Base-by-base conservation (phyloP, 2,888 invertebrate species). In the Calameuta pallipes region DNA sequence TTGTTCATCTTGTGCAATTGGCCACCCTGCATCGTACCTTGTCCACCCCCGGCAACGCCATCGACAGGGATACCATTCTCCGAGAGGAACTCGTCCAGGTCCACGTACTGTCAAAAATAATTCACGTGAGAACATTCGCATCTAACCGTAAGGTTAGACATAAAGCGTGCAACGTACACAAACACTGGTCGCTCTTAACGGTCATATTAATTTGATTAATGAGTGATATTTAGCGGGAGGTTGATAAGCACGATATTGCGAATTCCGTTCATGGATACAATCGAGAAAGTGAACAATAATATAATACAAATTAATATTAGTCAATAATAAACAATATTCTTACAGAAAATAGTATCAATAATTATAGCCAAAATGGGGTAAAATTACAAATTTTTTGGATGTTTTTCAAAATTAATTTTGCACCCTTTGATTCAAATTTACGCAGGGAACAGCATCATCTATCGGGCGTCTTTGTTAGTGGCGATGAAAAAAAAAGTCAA, bases 21-120 rank as follows among this genome's bases (percentile, higher is more conserved):
- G 78, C 88, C 87, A 78, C 87, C 87, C 82, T 87, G 91, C 90
- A 91, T 91, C 80, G 88, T 84, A 81, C 87, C 86, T 78, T 90
- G 90, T 83, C 94, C 94, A 85, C 94, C 94, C 80, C 90, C 90
- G 75, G 93, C 93, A 91, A 95, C 92, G 1, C 94, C 95, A 91
- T 97, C 97, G 92, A 96, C 95, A 84, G 97, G 97, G 92, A 97
- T 97, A 88, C 97, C 97, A 92, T 98, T 98, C 93, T 98, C 98
- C 90, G 97, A 97, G 90, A 98, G 95, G 93, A 98, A 98, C 93
- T 98, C 98, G 93, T 98, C 98, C 93, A 98, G 94, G 93, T 98
- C 98, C 93, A 98, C 98, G 93, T 98, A 98, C 97, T 98, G 94
- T 86, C 94, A 94, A 85, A 34, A 80, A 56, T 23, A 56, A 56